Conservation (phyloP, 2,113 vertebrate genomes). For the Solea senegalensis region DNA sequence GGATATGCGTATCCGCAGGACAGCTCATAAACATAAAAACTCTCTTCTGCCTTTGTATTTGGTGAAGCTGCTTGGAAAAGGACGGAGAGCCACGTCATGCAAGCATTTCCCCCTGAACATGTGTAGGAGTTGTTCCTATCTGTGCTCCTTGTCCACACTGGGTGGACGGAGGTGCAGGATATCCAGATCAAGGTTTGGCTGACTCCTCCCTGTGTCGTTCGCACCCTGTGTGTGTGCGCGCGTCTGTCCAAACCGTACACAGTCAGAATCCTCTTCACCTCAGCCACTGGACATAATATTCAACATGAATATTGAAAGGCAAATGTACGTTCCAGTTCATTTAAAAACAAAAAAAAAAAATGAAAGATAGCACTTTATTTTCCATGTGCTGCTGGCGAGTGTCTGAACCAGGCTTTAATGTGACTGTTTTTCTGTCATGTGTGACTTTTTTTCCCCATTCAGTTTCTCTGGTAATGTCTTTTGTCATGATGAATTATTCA, state of each 20-base stretch:
- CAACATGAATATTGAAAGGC: background rate
- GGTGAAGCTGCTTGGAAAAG: slow-evolving; percentile 36
- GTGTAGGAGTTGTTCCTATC: slow-evolving; percentile 53
- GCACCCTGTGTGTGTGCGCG: slow-evolving; percentile 33
- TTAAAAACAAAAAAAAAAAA: background rate
- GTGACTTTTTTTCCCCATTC: slow-evolving; percentile 11
- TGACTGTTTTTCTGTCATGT: slow-evolving; percentile 21
- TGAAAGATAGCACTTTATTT: slow-evolving; percentile 12
- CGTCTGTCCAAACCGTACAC: slow-evolving; percentile 19
- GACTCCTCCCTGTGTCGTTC: slow-evolving; percentile 49
- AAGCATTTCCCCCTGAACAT: slow-evolving; percentile 65
- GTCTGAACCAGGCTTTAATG: slow-evolving; percentile 24
- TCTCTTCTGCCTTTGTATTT: slow-evolving; percentile 46
- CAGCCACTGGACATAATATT: slow-evolving; percentile 22
- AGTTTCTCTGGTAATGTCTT: slow-evolving; percentile 38
- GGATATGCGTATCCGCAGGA: slow-evolving; percentile 63
- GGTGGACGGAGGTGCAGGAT: slow-evolving; percentile 70
- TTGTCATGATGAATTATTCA: slow-evolving; percentile 66
- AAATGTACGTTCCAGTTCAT: slow-evolving; percentile 21
- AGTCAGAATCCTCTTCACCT: slow-evolving; percentile 4
- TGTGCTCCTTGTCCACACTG: slow-evolving; percentile 49
- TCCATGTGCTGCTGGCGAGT: slow-evolving; percentile 13
- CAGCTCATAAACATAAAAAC: slow-evolving; percentile 65
- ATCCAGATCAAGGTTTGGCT: slow-evolving; percentile 72
- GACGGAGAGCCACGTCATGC: slow-evolving; percentile 42